Conservation (phyloP, 2,888 invertebrate species). For the Drosophila limbata region DNA sequence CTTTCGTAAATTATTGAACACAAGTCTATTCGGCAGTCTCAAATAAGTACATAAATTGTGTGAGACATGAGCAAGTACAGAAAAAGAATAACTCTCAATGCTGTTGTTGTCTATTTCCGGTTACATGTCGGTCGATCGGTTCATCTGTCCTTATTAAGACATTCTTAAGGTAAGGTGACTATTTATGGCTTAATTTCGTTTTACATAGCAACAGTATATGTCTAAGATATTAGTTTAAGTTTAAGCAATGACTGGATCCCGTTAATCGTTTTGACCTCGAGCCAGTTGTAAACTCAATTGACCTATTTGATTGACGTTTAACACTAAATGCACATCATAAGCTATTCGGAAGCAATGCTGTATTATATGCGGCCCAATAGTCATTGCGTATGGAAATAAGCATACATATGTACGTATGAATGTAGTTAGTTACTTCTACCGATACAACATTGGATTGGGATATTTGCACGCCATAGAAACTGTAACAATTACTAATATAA, state of each 20-base stretch:
- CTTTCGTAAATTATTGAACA: background rate
- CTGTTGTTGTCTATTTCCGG: background rate
- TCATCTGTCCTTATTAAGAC: background rate
- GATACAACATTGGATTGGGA: too few species aligned
- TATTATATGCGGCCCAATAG: background rate
- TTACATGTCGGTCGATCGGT: background rate
- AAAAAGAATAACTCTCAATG: too few species aligned
- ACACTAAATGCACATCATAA: conserved; percentile 3
- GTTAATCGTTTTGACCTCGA: conserved; percentile 25
- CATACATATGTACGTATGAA: too few species aligned
- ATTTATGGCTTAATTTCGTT: background rate
- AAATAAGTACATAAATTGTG: background rate
- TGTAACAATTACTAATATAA: too few species aligned
- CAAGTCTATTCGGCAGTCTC: background rate
- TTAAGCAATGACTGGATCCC: conserved; percentile 12
- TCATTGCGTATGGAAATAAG: too few species aligned
- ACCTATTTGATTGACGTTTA: conserved; percentile 54
- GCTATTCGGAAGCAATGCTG: background rate
- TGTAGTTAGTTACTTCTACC: too few species aligned
- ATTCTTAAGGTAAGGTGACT: background rate
- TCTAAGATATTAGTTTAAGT: too few species aligned
- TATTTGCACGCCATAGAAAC: too few species aligned
- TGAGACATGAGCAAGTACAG: background rate
- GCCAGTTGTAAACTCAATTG: conserved; percentile 33
- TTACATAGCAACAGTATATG: background rate